phyloP scores from a whole-genome alignment of 2,888 invertebrate species.

The Parelbella ahira region DNA sequence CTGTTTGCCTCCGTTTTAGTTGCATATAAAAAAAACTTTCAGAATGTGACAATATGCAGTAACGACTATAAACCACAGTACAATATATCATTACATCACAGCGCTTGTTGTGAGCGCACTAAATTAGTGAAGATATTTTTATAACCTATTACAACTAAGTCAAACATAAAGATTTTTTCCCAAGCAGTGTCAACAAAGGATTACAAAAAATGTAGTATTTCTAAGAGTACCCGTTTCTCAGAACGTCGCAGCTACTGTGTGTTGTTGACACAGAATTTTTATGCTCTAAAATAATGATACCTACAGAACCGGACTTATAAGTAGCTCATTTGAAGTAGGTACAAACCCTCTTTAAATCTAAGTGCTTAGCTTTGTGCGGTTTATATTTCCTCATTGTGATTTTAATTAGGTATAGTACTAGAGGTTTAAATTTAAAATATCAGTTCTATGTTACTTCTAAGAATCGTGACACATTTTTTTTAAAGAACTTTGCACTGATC shows the following conservation, averaged over 20 bases:
- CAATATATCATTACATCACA: too few relatives aligned
- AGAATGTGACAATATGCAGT: too few relatives aligned
- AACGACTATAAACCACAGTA: too few relatives aligned
- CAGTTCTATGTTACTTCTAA: too few relatives aligned
- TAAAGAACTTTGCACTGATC: too few relatives aligned
- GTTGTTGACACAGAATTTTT: slow-evolving; percentile 14
- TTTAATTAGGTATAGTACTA: too few relatives aligned
- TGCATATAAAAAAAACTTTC: too few relatives aligned
- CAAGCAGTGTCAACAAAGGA: slow-evolving; percentile 4
- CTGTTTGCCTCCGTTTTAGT: too few relatives aligned
- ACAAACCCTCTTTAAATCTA: neutral
- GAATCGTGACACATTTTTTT: too few relatives aligned
- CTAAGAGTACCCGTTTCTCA: slow-evolving; percentile 9
- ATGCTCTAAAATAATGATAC: slow-evolving; percentile 14
- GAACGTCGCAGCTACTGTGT: slow-evolving; percentile 14
- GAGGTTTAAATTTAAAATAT: too few relatives aligned
- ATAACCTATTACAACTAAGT: neutral
- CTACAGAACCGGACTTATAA: slow-evolving; percentile 13
- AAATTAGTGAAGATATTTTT: neutral
- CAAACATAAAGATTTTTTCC: neutral
- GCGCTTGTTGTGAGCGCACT: too few relatives aligned
- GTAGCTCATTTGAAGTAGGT: slow-evolving; percentile 17
- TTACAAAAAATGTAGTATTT: slow-evolving; percentile 8
- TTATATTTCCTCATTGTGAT: too few relatives aligned
- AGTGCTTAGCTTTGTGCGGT: neutral